Percentiles rank a stretch among this genome's conserved stretches.
phyloP scores from a whole-genome alignment of 1,140 invertebrate species.

The Neomicropteryx cornuta region DNA sequence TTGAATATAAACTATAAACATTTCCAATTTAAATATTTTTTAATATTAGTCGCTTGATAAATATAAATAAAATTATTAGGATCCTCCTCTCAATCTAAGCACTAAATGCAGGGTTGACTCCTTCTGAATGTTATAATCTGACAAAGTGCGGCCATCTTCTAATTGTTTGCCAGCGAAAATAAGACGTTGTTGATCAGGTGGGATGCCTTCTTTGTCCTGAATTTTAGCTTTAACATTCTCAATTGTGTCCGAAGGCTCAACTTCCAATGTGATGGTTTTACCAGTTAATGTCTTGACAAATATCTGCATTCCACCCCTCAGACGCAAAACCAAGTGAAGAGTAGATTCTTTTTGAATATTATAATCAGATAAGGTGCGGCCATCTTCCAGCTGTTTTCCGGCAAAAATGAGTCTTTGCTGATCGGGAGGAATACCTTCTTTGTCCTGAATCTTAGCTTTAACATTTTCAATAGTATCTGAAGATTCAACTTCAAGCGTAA shows the following conservation, averaged over 20 bases:
- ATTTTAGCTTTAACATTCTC: constrained; percentile 68
- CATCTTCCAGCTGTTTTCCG: constrained; percentile 64
- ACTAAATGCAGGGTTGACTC: constrained; percentile 53
- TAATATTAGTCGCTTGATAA: no score
- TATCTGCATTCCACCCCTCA: constrained; percentile 47
- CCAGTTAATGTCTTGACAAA: constrained; percentile 61
- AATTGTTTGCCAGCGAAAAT: constrained; percentile 59
- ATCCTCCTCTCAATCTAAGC: no score
- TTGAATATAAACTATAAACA: no score
- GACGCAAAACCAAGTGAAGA: constrained; percentile 51
- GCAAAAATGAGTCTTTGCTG: constrained; percentile 59
- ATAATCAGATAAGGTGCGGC: constrained; percentile 49
- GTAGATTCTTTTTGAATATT: constrained; percentile 65
- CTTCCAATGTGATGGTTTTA: constrained; percentile 57
- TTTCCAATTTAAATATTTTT: no score
- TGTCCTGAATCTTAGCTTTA: constrained; percentile 70
- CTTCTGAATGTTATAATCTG: constrained; percentile 59
- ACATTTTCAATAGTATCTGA: constrained; percentile 71
- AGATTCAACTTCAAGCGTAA: constrained; percentile 64
- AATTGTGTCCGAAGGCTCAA: constrained; percentile 60
- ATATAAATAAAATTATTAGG: no score
- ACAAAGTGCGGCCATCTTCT: constrained; percentile 54
- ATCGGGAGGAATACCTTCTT: constrained; percentile 57
- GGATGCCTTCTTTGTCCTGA: constrained; percentile 55
- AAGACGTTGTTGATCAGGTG: constrained; percentile 50